Conservation (phyloP, 2,888 invertebrate species). For the Apodemia mormo region DNA sequence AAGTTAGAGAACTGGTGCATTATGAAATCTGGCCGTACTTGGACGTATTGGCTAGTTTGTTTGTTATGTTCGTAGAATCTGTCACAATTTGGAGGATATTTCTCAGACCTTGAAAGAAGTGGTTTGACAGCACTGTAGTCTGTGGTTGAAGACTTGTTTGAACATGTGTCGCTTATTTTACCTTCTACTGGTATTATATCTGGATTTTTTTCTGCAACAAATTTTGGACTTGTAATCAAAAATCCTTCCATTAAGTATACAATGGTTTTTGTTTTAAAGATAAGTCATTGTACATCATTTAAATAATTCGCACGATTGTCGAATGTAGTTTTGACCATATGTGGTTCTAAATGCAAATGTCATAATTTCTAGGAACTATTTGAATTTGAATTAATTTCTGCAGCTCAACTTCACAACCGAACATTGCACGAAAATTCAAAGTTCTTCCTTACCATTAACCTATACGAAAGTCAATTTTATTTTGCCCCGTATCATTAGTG, state of each 20-base stretch:
- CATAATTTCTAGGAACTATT: too few relatives aligned
- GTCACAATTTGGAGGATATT: constrained; percentile 59
- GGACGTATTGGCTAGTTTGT: constrained; percentile 65
- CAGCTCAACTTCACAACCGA: background rate
- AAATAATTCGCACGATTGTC: too few relatives aligned
- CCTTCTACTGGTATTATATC: constrained; percentile 76
- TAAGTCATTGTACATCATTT: too few relatives aligned
- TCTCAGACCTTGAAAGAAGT: constrained; percentile 62
- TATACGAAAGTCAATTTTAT: too few relatives aligned
- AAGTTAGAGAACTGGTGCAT: constrained; percentile 30
- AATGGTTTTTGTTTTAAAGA: too few relatives aligned
- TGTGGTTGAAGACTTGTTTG: constrained; percentile 71
- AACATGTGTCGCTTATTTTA: constrained; percentile 73
- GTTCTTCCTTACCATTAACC: too few relatives aligned
- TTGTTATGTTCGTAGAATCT: constrained; percentile 66
- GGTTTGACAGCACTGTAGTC: constrained; percentile 68
- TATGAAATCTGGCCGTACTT: constrained; percentile 58
- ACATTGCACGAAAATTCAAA: too few relatives aligned
- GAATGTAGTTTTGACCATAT: too few relatives aligned
- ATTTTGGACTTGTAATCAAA: background rate
- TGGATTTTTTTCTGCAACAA: constrained; percentile 70
- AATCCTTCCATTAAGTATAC: too few relatives aligned
- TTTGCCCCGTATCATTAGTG: too few relatives aligned
- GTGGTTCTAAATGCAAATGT: too few relatives aligned
- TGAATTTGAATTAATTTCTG: too few relatives aligned